Evolutionary conservation across 2,888 invertebrate genomes (phyloP), one percentile per base, ranked within the genome.

Genomic region (Zele albiditarsus): DNA sequence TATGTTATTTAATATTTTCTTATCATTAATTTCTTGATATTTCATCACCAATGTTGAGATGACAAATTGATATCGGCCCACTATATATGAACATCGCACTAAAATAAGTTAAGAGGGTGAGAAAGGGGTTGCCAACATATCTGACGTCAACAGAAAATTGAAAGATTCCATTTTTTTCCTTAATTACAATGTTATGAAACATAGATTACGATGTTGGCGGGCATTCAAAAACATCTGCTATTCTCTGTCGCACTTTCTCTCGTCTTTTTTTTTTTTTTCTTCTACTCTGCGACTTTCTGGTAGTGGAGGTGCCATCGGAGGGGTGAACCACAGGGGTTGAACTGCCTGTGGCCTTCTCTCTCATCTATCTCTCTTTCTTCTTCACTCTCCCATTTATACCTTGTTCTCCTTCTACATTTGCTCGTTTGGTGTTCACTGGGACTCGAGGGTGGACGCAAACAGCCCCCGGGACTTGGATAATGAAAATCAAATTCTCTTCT

Each of bases 141-240:
- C 53, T 53, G 53, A 53, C 53, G 53, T 53, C 53, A 53, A 53
- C 53, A 78, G 6, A n/a, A 20, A 53, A 53, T 53, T 53, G 27
- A n/a, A 49, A 67, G 46, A 46, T 42, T 27, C 27, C 25, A 46
- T 87, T 38, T 87, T 86, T 88, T 86, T 86, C 86, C 86, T 88
- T 88, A 89, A 89, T 89, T 89, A 88, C 84, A 85, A 88, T 88
- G 88, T 88, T 87, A 87, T 84, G 86, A 85, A 86, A 88, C 88
- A 88, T 88, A 88, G 88, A 89, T 89, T 89, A 88, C 84, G 88
- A 87, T 87, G 89, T 89, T 85, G 84, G 86, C 83, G 86, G 66
- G 83, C 83, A 85, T 81, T 89, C 89, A 88, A 86, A 88, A 89
- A 89, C 89, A 89, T 89, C 89, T 89, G 89, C 77, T 87, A 87